A percentile compares a stretch with the other conserved stretches of the same genome.
These are phyloP conservation scores for Muscicapa comitata DNA, from an alignment of 2,797 vertebrate genomes.

Conservation along the genomic window DNA sequence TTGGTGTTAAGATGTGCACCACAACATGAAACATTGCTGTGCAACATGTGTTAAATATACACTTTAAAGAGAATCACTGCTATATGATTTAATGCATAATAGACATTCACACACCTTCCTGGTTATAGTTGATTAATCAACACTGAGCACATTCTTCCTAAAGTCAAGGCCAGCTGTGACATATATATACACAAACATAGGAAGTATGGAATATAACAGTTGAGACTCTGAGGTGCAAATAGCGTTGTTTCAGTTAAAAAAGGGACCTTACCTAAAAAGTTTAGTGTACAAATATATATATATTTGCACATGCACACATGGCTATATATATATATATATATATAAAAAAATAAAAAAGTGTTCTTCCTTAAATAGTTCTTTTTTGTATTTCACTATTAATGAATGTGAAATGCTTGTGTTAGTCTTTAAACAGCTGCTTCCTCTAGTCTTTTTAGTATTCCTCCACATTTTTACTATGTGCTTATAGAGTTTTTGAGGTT, in stretches of 20 bases:
- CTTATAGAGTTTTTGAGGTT: constrained; percentile 11
- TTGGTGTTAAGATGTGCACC: not conserved
- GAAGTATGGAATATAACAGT: not conserved
- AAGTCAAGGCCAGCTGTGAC: not conserved
- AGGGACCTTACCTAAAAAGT: not conserved
- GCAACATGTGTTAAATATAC: not conserved
- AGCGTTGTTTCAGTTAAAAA: constrained; percentile 1
- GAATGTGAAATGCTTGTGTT: not conserved
- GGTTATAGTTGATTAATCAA: not conserved
- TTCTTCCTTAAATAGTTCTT: not conserved
- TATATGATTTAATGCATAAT: not conserved
- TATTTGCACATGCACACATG: not conserved
- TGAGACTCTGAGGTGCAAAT: not conserved
- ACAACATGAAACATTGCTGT: not conserved
- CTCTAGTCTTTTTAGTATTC: not conserved
- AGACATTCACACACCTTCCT: not conserved
- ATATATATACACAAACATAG: not conserved
- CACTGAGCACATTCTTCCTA: not conserved
- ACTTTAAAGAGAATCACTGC: not conserved
- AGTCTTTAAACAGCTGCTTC: not conserved
- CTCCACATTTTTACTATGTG: not conserved
- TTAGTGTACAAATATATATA: not conserved
- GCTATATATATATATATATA: not conserved
- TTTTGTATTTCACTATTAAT: not conserved
- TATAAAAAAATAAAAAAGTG: not conserved